Conservation (phyloP, 2,113 vertebrate genomes). For the Odobenus rosmarus region DNA sequence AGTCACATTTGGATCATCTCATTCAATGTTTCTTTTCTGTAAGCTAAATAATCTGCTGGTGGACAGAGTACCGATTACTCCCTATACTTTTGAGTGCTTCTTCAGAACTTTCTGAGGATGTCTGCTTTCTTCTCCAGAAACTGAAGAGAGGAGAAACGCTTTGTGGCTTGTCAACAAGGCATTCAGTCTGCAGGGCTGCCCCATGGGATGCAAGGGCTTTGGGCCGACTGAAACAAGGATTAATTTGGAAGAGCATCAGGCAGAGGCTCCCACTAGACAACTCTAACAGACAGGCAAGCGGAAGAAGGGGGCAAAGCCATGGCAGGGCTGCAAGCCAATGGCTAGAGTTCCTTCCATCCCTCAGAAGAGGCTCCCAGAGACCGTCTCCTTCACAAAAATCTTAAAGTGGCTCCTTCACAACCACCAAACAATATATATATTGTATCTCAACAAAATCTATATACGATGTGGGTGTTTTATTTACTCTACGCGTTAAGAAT, state of each 20-base stretch:
- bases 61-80: fast-evolving
- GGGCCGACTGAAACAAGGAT: conserved; percentile 10
- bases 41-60: background rate
- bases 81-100: background rate
- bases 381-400: background rate
- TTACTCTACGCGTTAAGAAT: background rate
- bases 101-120: background rate
- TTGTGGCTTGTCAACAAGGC: background rate
- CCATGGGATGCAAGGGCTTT: background rate
- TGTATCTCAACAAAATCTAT: background rate
- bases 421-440: background rate
- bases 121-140: background rate
- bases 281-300: background rate
- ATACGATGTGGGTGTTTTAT: background rate
- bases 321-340: background rate
- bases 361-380: background rate
- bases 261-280: background rate
- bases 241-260: background rate
- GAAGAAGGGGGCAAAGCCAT: background rate
- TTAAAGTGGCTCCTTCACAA: background rate
- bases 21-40: background rate
- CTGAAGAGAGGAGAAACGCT: background rate
- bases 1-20: background rate
- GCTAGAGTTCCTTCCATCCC: background rate
- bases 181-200: background rate